Evolutionary conservation across 2,797 vertebrate species (phyloP), one percentile per base, ranked within the genome.

Genomic region (Limosa lapponica): DNA sequence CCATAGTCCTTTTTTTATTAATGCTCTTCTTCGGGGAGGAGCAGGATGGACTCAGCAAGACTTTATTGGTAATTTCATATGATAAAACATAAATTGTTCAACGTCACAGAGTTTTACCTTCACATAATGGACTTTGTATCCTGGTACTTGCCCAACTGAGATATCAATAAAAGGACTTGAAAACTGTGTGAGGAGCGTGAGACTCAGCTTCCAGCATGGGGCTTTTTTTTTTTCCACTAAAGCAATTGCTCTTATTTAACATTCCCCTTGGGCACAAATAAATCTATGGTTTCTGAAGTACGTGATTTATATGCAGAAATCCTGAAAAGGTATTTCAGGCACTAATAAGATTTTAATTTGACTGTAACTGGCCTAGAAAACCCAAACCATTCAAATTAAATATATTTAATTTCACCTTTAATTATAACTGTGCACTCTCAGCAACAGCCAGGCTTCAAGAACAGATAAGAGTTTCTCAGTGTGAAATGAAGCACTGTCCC

Each of bases 281-380:
- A 87, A 93, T 85, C 90, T 82, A 72, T 71, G 32, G 57, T 84
- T 93, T 90, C 82, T 90, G 55, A 94, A 96, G 78, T 36, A 84
- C 27, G n/a, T 54, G 36, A 90, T 93, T 93, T 84, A 89, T 73
- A 86, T 80, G 83, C 77, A 94, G 49, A 94, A 94, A 93, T 82
- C 55, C 73, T 82, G 83, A 89, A 92, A 95, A 95, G 92, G 66
- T 94, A 84, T 94, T 96, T 94, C 83, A 96, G 85, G 87, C 55
- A 32, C 77, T 90, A 94, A 75, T 81, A 94, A 81, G 83, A 95
- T 93, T 97, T 96, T 94, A 93, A 96, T 95, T 96, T 92, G 82
- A 94, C 83, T 87, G 59, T 91, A 92, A 92, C 74, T 94, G 86
- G 57, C 83, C 88, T 61, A 95, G 88, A 92, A 94, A 96, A 91